Evolutionary conservation across 1,140 invertebrate species (phyloP).

Genomic region (Dinoponera quadriceps): DNA sequence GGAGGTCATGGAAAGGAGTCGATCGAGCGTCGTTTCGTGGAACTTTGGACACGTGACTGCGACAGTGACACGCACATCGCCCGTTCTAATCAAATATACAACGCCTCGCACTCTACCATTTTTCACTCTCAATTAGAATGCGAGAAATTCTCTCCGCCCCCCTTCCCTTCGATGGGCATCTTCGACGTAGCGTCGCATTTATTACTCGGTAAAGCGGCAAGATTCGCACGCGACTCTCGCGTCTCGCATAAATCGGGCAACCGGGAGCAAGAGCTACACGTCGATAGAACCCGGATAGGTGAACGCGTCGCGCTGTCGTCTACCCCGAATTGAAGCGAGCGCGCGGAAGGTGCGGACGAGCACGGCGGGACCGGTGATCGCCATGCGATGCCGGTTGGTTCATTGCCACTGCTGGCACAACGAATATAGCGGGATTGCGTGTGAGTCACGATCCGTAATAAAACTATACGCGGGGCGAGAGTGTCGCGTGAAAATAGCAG

Average conservation of each 20-base stretch:
- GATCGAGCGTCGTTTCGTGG: conserved; percentile 56
- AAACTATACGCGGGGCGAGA: conserved; percentile 62
- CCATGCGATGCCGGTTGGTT: conserved; percentile 56
- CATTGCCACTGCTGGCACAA: conserved; percentile 68
- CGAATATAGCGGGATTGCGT: conserved; percentile 68
- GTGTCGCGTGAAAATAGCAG: conserved; percentile 61
- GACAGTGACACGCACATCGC: not conserved
- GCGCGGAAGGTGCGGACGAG: conserved; percentile 50
- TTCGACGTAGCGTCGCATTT: not conserved
- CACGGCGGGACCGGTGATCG: conserved; percentile 48
- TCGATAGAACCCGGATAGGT: too few relatives aligned
- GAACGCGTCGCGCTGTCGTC: not conserved
- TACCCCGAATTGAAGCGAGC: not conserved
- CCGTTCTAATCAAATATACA: conserved; percentile 2
- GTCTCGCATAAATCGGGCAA: too few relatives aligned
- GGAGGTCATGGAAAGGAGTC: conserved; percentile 63
- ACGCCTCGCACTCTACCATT: not conserved
- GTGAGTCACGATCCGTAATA: conserved; percentile 66
- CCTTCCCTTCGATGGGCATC: too few relatives aligned
- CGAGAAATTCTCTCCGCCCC: too few relatives aligned
- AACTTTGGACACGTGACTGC: conserved; percentile 26
- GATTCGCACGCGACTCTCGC: not conserved
- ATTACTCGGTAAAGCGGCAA: not conserved
- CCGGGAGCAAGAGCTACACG: too few relatives aligned
- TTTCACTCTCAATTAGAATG: not conserved